Evolutionary conservation across 2,797 vertebrate species (phyloP).

Genomic region (Columba guinea): DNA sequence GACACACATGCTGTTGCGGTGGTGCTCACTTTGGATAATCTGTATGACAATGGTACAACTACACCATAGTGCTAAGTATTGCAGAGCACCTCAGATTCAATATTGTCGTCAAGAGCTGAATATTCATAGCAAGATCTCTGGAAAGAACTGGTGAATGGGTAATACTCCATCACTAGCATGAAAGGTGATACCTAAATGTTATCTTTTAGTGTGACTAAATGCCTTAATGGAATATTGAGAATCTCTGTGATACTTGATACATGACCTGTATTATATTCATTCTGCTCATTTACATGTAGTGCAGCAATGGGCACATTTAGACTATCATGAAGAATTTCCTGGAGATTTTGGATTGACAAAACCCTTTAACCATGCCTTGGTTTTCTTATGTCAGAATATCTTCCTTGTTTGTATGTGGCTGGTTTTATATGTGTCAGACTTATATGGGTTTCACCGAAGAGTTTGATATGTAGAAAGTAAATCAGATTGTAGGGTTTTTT

Average conservation of each 20-base stretch:
- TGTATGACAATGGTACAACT: neutral
- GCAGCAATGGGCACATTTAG: neutral
- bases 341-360: neutral
- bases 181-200: neutral
- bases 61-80: neutral
- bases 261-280: neutral
- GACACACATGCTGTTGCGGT: neutral
- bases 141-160: neutral
- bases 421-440: neutral
- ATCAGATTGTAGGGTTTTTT: neutral
- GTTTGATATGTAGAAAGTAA: neutral
- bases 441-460: neutral
- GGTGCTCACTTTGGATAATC: neutral
- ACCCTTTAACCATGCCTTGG: neutral
- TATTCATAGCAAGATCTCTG: neutral
- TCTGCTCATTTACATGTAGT: neutral
- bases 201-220: neutral
- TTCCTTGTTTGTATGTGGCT: neutral
- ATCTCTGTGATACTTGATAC: neutral
- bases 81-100: neutral
- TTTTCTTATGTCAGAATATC: neutral
- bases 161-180: neutral
- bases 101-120: neutral
- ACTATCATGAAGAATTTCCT: neutral
- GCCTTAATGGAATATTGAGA: neutral